Evolutionary conservation across 2,797 vertebrate genomes (phyloP).

Genomic region (Myotis daubentonii): DNA sequence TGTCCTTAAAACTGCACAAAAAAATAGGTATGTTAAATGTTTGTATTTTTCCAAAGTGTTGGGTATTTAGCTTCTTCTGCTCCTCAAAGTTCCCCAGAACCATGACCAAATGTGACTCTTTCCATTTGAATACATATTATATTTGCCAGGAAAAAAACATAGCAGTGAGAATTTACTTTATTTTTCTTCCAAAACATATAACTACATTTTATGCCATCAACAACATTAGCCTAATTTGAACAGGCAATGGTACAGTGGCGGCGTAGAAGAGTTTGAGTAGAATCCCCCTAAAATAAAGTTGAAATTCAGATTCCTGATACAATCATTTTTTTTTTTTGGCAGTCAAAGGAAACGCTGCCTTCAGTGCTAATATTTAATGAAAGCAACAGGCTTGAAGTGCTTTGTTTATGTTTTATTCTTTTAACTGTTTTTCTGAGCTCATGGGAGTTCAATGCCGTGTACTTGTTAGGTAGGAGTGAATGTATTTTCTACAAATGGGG

Average conservation of each 20-base stretch:
- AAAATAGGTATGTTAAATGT: neutral
- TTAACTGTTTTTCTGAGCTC: slow-evolving; percentile 25
- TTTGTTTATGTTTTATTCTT: slow-evolving; percentile 51
- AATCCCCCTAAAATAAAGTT: neutral
- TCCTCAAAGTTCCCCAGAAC: slow-evolving; percentile 12
- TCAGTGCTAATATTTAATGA: slow-evolving; percentile 64
- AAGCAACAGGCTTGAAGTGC: slow-evolving; percentile 29
- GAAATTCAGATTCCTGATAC: slow-evolving; percentile 7
- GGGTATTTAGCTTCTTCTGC: neutral
- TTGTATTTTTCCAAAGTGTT: slow-evolving; percentile 4
- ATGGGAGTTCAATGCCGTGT: slow-evolving; percentile 27
- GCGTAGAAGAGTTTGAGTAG: neutral
- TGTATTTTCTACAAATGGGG: neutral
- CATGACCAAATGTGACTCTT: slow-evolving; percentile 28
- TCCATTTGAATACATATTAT: neutral
- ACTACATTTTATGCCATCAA: slow-evolving; percentile 36
- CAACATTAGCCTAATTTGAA: slow-evolving; percentile 35
- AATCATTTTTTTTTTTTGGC: neutral
- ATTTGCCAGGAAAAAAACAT: slow-evolving; percentile 30
- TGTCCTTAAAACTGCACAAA: neutral
- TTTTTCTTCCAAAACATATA: neutral
- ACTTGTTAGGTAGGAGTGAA: neutral
- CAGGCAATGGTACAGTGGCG: neutral
- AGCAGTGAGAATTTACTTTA: slow-evolving; percentile 41
- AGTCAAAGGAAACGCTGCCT: slow-evolving; percentile 23